Percentiles rank a stretch among this genome's conserved stretches.
Evolutionary conservation across 2,888 invertebrate species (phyloP).

Genomic region (Nephrocerus scutellatus): DNA sequence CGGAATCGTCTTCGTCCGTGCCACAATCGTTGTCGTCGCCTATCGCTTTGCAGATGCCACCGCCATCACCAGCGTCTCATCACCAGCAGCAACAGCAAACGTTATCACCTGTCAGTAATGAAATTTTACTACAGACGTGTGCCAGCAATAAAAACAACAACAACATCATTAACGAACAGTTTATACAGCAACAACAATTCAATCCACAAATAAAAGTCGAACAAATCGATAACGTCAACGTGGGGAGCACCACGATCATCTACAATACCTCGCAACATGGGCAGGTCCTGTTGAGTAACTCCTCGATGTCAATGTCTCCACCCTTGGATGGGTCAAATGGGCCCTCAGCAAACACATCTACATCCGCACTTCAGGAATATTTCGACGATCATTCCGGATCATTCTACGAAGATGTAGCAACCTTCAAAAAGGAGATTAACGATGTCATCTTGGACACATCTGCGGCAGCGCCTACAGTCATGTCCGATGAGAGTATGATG

Average conservation of each 20-base stretch:
- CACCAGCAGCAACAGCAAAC: slow-evolving; percentile 15
- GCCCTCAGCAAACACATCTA: slow-evolving; percentile 8
- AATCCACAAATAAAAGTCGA: slow-evolving; percentile 14
- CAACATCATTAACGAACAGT: slow-evolving; percentile 18
- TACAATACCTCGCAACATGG: no score
- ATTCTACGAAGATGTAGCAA: slow-evolving; percentile 31
- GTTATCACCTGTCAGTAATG: slow-evolving; percentile 43
- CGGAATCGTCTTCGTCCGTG: slow-evolving; percentile 36
- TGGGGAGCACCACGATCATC: no score
- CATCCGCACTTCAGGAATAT: slow-evolving; percentile 30
- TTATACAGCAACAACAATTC: slow-evolving; percentile 8
- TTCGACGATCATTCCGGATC: slow-evolving; percentile 30
- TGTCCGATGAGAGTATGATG: slow-evolving; percentile 51
- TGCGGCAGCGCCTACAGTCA: slow-evolving; percentile 26
- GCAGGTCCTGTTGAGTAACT: slow-evolving; percentile 23
- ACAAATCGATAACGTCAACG: no score
- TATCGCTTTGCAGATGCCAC: slow-evolving; percentile 20
- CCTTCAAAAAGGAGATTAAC: slow-evolving; percentile 38
- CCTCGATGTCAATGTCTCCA: slow-evolving; percentile 20
- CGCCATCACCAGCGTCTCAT: slow-evolving; percentile 16
- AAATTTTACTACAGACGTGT: slow-evolving; percentile 42
- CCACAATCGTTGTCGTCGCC: slow-evolving; percentile 24
- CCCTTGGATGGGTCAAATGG: slow-evolving; percentile 16
- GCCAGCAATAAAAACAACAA: slow-evolving; percentile 29
- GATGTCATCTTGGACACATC: slow-evolving; percentile 45